Base-by-base conservation (phyloP, 2,888 invertebrate species). In the Masnerella sp. region DNA sequence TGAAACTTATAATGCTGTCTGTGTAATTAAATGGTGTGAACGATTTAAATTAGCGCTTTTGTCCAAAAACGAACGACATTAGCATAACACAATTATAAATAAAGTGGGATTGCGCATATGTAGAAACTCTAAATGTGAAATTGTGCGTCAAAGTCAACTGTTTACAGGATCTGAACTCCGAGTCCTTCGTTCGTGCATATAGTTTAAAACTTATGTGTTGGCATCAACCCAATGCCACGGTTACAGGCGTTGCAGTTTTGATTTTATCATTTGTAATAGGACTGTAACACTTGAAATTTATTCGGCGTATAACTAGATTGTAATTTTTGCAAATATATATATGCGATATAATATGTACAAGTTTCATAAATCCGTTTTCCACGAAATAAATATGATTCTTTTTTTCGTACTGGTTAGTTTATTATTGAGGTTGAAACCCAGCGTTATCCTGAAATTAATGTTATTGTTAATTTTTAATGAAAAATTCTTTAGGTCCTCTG, bases 271-370 rank as follows among this genome's bases (percentile, higher is more conserved):
- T 38, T 36, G 47, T 52, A 42, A 54, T 38, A 52, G 38, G 14
- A 49, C 15, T 34, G 25, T 62, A 42, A 42, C 14, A 17, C 30
- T 30, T 65, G 17, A 54, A 65, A 38, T 54, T 65, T 18, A 32
- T 56, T 12, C 22, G 32, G 28, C 56, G 54, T 67, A 56, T 22
- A 42, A 9, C 34, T 56, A 47, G 47, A 56, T 65, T 65, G 47
- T 65, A 65, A 56, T 54, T 65, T 65, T 65, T 65, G 56, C 56
- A 65, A 65, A 65, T 65, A 65, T 65, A 65, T 56, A 49, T 8
- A 54, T 56, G 49, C 58, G 40, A 67, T 67, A 42, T 67, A 47
- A 49, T 28, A 58, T 67, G 36, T 56, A 67, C 15, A 56, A 65
- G 30, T 56, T 67, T 67, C 42, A 49, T 67, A 56, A 56, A 67